These are phyloP conservation scores for Mercenaria mercenaria DNA, from an alignment of 1,140 invertebrate genomes.

Conservation along the genomic window DNA sequence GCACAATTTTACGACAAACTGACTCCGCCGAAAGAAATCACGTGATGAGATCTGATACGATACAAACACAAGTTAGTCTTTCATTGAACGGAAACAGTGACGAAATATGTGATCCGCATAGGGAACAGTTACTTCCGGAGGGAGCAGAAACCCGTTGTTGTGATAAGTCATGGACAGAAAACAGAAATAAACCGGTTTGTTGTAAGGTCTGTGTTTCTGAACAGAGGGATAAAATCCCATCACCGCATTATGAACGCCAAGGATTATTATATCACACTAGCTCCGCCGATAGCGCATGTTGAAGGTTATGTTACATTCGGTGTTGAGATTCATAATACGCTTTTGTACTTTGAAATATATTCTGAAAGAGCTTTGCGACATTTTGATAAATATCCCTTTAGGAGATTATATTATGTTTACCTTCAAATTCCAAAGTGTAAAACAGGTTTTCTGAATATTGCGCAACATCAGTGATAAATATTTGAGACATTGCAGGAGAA, in stretches of 20 bases:
- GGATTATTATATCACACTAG: conserved; percentile 1
- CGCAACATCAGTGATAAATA: too few relatives aligned
- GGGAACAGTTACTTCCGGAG: conserved; percentile 10
- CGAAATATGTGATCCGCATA: conserved; percentile 9
- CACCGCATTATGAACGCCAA: conserved; percentile 30
- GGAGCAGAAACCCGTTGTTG: background rate
- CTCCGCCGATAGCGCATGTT: conserved; percentile 51
- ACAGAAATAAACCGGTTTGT: conserved; percentile 18
- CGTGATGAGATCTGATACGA: conserved; percentile 32
- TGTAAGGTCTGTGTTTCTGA: conserved; percentile 42
- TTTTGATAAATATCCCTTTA: too few relatives aligned
- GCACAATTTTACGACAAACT: background rate
- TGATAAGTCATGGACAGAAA: conserved; percentile 36
- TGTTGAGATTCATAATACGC: too few relatives aligned
- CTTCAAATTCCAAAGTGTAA: too few relatives aligned
- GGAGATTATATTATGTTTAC: too few relatives aligned
- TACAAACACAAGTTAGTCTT: conserved; percentile 44
- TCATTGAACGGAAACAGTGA: conserved; percentile 45
- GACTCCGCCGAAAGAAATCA: background rate
- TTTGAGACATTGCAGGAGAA: too few relatives aligned
- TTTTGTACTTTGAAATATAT: too few relatives aligned
- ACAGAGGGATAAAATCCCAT: background rate
- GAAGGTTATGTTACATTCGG: too few relatives aligned
- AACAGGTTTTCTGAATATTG: too few relatives aligned
- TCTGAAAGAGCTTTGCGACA: too few relatives aligned